Conservation (phyloP, 2,888 invertebrate genomes). For the Leptura quadrifasciata region DNA sequence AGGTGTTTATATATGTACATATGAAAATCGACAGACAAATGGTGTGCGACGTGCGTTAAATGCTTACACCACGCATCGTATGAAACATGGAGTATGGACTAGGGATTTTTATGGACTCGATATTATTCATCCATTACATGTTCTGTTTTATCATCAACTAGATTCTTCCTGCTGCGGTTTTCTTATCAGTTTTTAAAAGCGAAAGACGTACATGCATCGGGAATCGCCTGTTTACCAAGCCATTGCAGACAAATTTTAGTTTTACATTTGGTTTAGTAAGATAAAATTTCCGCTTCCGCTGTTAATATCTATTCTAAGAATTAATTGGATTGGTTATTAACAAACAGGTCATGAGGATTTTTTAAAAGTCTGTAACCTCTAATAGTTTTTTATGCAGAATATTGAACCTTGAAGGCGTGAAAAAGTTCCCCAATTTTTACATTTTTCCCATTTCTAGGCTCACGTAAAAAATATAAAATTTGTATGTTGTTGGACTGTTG, state of each 20-base stretch:
- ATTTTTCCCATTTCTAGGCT: too few relatives aligned
- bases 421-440: too few relatives aligned
- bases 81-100: conserved; percentile 2
- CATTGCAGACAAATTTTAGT: background rate
- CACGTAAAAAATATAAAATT: too few relatives aligned
- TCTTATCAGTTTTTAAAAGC: background rate
- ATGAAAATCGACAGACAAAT: background rate
- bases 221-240: background rate
- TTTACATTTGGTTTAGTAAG: background rate
- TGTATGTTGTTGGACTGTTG: too few relatives aligned
- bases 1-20: conserved; percentile 37
- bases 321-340: background rate
- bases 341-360: background rate
- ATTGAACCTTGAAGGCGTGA: too few relatives aligned
- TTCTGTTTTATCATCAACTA: background rate
- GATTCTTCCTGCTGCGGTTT: background rate
- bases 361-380: too few relatives aligned
- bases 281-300: background rate
- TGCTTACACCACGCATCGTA: conserved; percentile 7
- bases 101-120: conserved; percentile 24
- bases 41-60: conserved; percentile 3
- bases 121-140: conserved; percentile 4
- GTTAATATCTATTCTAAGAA: background rate
- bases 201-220: background rate
- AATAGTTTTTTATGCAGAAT: too few relatives aligned